Base-by-base conservation (phyloP, 2,113 vertebrate species). In the Patagioenas fasciata region DNA sequence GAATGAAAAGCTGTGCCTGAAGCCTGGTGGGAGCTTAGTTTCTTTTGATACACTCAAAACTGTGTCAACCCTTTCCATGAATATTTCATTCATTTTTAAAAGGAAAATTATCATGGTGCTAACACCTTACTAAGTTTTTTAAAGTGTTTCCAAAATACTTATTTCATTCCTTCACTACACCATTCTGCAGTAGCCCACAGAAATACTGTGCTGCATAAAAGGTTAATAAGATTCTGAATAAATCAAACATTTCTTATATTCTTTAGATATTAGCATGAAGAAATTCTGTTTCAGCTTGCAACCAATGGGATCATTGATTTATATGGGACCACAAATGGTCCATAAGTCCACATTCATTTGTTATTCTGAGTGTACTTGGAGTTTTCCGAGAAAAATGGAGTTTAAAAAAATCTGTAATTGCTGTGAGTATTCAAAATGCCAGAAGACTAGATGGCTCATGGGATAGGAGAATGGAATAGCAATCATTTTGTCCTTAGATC, bases 41-140 rank as follows among this genome's bases (percentile, higher is more conserved):
- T 80, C 53, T 93, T 88, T 82, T 79, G 44, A 78, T 89, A 77
- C 13, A 13, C 20, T 91, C 69, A 75, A 64, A 95, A 91, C 20
- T 71, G 10, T 84, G 60, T 80, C 77, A 95, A 0, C 17, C 21
- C 26, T 71, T 78, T 84, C 73, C 77, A 79, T 93, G 29, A 89
- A 92, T 95, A 92, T 95, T 93, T 92, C 8, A 74, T 66, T 91
- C 13, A 0, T 32, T 94, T 92, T 86, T 56, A 89, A 95, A 85
- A 86, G 34, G 51, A 85, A 88, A 66, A 66, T 38, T 2, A n/a
- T 78, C 14, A 23, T n/a, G 6, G 34, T 5, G 19, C 4, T 86
- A 74, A 81, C 66, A 62, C 10, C 40, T 74, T 48, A 26, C 11
- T 29, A 0, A 7, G 86, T 38, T 67, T 80, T 51, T 12, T 24